Base-by-base conservation (phyloP, 2,113 vertebrate genomes). In the Cyphotilapia sp. region DNA sequence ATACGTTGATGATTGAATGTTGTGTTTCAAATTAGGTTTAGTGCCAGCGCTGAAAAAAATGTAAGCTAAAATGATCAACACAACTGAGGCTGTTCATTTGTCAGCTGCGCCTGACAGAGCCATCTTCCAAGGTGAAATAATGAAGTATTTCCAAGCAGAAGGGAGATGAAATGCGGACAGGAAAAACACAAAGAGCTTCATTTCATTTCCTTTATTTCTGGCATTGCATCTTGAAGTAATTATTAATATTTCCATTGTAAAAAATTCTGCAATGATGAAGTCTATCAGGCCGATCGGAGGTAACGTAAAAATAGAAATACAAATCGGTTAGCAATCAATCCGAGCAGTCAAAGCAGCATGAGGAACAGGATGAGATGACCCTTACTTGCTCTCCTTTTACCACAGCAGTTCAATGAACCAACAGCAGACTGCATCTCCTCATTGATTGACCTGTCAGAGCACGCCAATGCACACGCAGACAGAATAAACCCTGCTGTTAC, bases 381-480 rank as follows among this genome's bases (percentile, higher is more conserved):
- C 91, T 92, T 81, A 63, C 86, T 56, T 80, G 85, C 84, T 94
- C 86, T 89, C 82, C 85, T 87, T 91, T 89, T 82, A 87, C 57
- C 90, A 80, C 86, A 90, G 90, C 90, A 38, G 88, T 90, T 91
- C 92, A 90, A 87, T 92, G 92, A 89, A 85, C 45, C 86, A 59
- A 42, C 88, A 81, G 84, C 87, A 56, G 84, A 76, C 87, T 74
- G 74, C 90, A 71, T 91, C 90, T 90, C 83, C 80, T 49, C 89
- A 95, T 95, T 81, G 94, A 96, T 93, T 90, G 90, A 93, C 91
- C 94, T 90, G 94, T 95, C 95, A 82, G 87, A 92, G 82, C 83
- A 85, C 10, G 42, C 94, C 92, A 86, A 56, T 76, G 90, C 87
- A 86, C 90, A n/a, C 22, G 29, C 45, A 61, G 85, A 71, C 81